These are phyloP conservation scores for Brenthis hecate DNA, from an alignment of 2,888 invertebrate genomes.

Conservation along the genomic window DNA sequence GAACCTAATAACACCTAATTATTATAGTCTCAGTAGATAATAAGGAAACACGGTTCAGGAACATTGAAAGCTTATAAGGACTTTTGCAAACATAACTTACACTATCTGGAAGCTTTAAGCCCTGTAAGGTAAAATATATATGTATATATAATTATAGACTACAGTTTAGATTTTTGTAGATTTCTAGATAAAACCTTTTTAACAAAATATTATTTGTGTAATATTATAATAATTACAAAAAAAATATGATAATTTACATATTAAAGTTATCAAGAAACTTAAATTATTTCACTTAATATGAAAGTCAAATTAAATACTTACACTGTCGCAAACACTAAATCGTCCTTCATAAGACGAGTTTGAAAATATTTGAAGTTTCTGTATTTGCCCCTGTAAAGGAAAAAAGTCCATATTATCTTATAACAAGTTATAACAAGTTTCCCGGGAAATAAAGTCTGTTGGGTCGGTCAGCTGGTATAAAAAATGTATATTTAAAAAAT, in stretches of 20 bases:
- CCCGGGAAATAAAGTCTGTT: neutral
- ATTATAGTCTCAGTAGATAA: neutral
- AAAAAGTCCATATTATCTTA: neutral
- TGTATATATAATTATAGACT: constrained; percentile 8
- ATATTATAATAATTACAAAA: neutral
- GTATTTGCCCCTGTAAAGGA: constrained; percentile 15
- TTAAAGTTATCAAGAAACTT: neutral
- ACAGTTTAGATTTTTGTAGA: neutral
- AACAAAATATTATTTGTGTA: neutral
- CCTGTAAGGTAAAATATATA: constrained; percentile 55
- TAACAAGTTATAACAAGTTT: neutral
- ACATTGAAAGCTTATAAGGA: constrained; percentile 28
- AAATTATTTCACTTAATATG: neutral
- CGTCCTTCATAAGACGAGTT: neutral
- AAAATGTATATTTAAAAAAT: no score
- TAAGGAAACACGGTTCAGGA: neutral
- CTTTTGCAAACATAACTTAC: constrained; percentile 54
- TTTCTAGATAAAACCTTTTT: no score
- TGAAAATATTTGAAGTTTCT: constrained; percentile 9
- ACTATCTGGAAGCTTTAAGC: constrained; percentile 50
- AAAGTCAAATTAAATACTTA: neutral
- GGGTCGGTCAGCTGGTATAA: no score
- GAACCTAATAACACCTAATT: no score
- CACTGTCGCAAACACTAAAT: neutral
- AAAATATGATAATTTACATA: neutral